A percentile compares a stretch with the other conserved stretches of the same genome.
These are phyloP conservation scores for Bovichtus variegatus DNA, from an alignment of 2,797 vertebrate species.

Conservation along the genomic window DNA sequence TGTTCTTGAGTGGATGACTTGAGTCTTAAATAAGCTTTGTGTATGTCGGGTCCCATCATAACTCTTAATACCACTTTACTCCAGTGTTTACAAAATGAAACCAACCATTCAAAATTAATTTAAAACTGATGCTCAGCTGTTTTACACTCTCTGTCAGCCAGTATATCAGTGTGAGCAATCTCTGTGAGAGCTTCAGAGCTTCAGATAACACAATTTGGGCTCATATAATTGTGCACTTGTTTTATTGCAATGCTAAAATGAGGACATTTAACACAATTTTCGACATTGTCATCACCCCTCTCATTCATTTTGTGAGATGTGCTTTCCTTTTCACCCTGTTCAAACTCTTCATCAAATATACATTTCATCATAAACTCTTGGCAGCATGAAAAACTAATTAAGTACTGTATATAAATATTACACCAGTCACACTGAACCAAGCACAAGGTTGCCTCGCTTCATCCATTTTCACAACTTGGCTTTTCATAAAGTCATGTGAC, in stretches of 20 bases:
- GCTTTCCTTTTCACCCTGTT: slow-evolving; percentile 10
- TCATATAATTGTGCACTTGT: neutral
- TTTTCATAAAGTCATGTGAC: slow-evolving; percentile 55
- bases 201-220: slow-evolving; percentile 20
- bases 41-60: neutral
- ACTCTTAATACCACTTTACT: slow-evolving; percentile 5
- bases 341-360: slow-evolving; percentile 36
- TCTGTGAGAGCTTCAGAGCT: slow-evolving; percentile 1
- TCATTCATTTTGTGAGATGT: slow-evolving; percentile 29
- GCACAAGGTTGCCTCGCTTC: slow-evolving; percentile 31
- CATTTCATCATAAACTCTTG: slow-evolving; percentile 46
- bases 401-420: slow-evolving; percentile 48
- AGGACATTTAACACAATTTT: slow-evolving; percentile 34
- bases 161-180: slow-evolving; percentile 17
- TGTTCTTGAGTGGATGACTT: neutral
- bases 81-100: slow-evolving; percentile 30
- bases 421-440: slow-evolving; percentile 21
- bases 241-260: slow-evolving; percentile 39
- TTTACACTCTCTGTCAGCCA: slow-evolving; percentile 7
- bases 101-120: slow-evolving; percentile 23
- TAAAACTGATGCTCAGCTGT: slow-evolving; percentile 18
- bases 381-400: slow-evolving; percentile 38
- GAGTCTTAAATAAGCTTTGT: neutral
- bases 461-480: slow-evolving; percentile 45
- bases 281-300: neutral